These are phyloP conservation scores for Dicyrtoma fusca DNA, from an alignment of 2,888 invertebrate species.

Conservation along the genomic window DNA sequence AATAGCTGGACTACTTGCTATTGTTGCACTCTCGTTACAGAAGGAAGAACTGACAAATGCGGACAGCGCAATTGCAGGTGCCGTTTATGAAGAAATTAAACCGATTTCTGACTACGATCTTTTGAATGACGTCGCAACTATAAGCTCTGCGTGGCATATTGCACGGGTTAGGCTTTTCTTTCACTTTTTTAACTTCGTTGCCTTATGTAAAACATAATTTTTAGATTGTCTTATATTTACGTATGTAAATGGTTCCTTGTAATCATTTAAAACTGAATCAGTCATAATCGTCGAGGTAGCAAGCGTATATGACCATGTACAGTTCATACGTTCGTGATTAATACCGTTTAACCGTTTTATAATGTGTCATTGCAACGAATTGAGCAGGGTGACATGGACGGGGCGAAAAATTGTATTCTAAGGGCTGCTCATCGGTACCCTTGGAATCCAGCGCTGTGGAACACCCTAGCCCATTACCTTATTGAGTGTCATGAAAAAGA, in stretches of 20 bases:
- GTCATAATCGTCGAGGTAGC: too few species aligned
- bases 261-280: too few species aligned
- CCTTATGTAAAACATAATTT: not conserved
- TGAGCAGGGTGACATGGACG: conserved; percentile 12
- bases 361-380: too few species aligned
- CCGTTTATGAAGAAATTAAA: conserved; percentile 22
- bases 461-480: conserved; percentile 28
- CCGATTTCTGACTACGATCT: conserved; percentile 16
- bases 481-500: conserved; percentile 18
- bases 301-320: too few species aligned
- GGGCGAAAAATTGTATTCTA: conserved; percentile 28
- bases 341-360: too few species aligned
- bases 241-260: too few species aligned
- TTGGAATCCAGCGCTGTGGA: conserved; percentile 44
- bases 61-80: conserved; percentile 19
- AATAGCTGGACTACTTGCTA: conserved; percentile 30
- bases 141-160: conserved; percentile 25
- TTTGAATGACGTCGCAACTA: conserved; percentile 31
- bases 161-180: conserved; percentile 4
- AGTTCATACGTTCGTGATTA: too few species aligned
- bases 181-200: too few species aligned
- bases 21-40: conserved; percentile 31
- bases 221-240: too few species aligned
- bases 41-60: conserved; percentile 25
- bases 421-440: conserved; percentile 43